A percentile compares a stretch with the other conserved stretches of the same genome.
These are phyloP conservation scores for Podilymbus podiceps DNA, from an alignment of 2,113 vertebrate genomes.

Conservation along the genomic window DNA sequence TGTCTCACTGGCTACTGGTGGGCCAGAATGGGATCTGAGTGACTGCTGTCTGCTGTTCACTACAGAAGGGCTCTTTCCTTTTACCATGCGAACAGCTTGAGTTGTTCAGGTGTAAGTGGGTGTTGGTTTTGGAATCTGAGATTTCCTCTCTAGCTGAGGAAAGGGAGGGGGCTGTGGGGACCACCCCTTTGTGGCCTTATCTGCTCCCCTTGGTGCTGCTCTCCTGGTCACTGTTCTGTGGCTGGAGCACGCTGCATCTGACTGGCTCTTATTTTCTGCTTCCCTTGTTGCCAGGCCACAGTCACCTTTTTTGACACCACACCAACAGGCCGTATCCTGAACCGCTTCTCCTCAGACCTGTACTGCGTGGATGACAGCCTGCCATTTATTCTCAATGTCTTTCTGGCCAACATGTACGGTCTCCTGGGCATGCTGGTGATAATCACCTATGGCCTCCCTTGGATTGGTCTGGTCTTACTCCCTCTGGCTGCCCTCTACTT, in stretches of 20 bases:
- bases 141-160: background rate
- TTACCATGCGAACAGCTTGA: accelerated
- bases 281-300: slow-evolving; percentile 77
- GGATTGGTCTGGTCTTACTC: slow-evolving; percentile 83
- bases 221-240: background rate
- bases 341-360: slow-evolving; percentile 95
- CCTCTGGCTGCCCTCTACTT: slow-evolving; percentile 83
- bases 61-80: background rate
- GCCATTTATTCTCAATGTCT: slow-evolving; percentile 93
- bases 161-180: background rate
- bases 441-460: slow-evolving; percentile 87
- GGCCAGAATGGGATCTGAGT: background rate
- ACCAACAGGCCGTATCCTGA: slow-evolving; percentile 87
- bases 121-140: background rate
- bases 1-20: background rate
- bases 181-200: background rate
- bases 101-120: background rate
- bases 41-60: background rate
- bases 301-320: slow-evolving; percentile 91
- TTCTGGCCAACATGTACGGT: slow-evolving; percentile 82
- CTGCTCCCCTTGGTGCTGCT: background rate
- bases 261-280: background rate
- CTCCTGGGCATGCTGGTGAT: slow-evolving; percentile 88
- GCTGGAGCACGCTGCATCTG: background rate
- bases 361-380: slow-evolving; percentile 87